Conservation (phyloP, 2,113 vertebrate genomes). For the Elachura formosa region DNA sequence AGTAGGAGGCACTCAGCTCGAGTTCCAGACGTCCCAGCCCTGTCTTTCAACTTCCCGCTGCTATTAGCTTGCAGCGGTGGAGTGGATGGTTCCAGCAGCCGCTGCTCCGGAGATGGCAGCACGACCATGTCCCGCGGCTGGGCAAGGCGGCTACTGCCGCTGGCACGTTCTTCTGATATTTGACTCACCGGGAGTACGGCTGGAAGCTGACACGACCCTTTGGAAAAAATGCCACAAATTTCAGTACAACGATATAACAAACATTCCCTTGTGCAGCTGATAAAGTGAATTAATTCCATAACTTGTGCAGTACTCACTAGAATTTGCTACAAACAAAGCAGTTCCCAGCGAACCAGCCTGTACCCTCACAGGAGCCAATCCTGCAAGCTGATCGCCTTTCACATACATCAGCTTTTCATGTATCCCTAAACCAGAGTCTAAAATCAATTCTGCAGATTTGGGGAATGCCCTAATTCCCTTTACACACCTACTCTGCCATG, state of each 20-base stretch:
- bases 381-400: neutral
- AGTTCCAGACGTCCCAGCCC: neutral
- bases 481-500: no score
- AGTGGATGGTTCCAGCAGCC: no score
- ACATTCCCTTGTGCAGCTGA: neutral
- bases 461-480: neutral
- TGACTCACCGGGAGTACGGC: neutral
- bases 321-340: neutral
- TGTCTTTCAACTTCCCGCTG: neutral
- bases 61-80: neutral
- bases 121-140: neutral
- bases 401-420: neutral
- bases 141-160: neutral
- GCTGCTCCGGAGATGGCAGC: fast-evolving
- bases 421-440: neutral
- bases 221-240: neutral
- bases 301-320: neutral
- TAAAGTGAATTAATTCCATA: neutral
- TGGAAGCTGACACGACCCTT: neutral
- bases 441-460: neutral
- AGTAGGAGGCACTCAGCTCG: fast-evolving
- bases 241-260: neutral
- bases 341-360: neutral
- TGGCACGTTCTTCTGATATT: fast-evolving
- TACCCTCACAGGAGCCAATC: neutral